phyloP scores from a whole-genome alignment of 2,888 invertebrate genomes.

The Odontocerum albicorne region DNA sequence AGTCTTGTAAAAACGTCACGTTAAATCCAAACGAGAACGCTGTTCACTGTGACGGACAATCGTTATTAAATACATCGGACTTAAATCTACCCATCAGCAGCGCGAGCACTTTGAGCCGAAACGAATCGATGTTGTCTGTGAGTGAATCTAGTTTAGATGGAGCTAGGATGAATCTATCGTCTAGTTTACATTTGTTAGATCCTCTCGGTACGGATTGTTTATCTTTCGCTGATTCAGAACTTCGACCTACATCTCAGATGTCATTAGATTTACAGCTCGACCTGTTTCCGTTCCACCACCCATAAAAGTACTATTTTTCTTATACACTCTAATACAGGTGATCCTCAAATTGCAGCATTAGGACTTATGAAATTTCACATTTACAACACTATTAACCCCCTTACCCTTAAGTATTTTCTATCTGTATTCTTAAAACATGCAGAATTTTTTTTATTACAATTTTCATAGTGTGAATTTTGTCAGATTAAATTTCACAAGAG shows the following conservation, averaged over 20 bases:
- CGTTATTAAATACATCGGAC: slow-evolving; percentile 17
- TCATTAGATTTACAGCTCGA: slow-evolving; percentile 29
- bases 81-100: slow-evolving; percentile 30
- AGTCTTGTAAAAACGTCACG: slow-evolving; percentile 22
- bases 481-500: too few relatives aligned
- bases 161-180: slow-evolving; percentile 27
- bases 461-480: too few relatives aligned
- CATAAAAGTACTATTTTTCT: slow-evolving; percentile 1
- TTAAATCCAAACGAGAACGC: slow-evolving; percentile 20
- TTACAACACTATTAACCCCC: too few relatives aligned
- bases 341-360: too few relatives aligned
- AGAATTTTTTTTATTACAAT: too few relatives aligned
- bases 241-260: slow-evolving; percentile 29
- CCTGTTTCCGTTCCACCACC: slow-evolving; percentile 29
- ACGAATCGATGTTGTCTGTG: slow-evolving; percentile 30
- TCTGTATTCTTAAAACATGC: too few relatives aligned
- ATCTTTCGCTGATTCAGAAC: slow-evolving; percentile 30
- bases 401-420: too few relatives aligned
- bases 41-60: slow-evolving; percentile 21
- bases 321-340: too few relatives aligned
- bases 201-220: slow-evolving; percentile 31
- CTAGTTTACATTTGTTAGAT: slow-evolving; percentile 30
- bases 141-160: slow-evolving; percentile 33
- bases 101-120: slow-evolving; percentile 23
- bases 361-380: too few relatives aligned